Evolutionary conservation across 2,888 invertebrate species (phyloP), one percentile per base, ranked within the genome.

Genomic region (Oscheius sp.): DNA sequence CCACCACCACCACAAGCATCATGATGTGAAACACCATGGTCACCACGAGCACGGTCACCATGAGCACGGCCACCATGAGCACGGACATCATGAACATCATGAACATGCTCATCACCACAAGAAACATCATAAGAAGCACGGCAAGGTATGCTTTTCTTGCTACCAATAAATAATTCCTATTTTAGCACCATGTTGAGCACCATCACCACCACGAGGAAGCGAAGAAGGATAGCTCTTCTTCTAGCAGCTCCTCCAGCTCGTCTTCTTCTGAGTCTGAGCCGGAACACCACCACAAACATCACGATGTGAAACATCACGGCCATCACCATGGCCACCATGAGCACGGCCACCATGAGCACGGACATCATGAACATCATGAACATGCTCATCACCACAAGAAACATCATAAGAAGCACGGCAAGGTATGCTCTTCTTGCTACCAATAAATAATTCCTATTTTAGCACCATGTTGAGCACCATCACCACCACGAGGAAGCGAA

Each of bases 241-340:
- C 61, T 45, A 42, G 39, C 58, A 42, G 39, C 42, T 61, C 58
- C 4, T 58, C 61, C 12, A 42, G 42, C 61, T 29, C 29, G 25
- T 64, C 64, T 29, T 34, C 34, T 17, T 65, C 65, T 65, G 52
- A 52, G n/a, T 50, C 50, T 23, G 65, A 65, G 39, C 25, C 65
- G 15, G 65, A 65, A 20, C 50, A 65, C n/a, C 42, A 64, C 23
- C 57, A 57, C 34, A 27, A 20, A 23, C 37, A 57, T n/a, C 42
- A 61, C 17, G 45, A 61, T 17, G 48, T 17, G 31, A 17, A 48
- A 20, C 33, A 64, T 34, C 64, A 64, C 46, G 27, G 46, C n/a
- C 42, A 64, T 31, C 25, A 52, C 27, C 23, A 52, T 23, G 50
- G 10, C 5, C 50, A 52, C 23, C 50, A 52, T 23, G 20, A 20